Evolutionary conservation across 2,797 vertebrate genomes (phyloP).

Genomic region (Anas georgica): DNA sequence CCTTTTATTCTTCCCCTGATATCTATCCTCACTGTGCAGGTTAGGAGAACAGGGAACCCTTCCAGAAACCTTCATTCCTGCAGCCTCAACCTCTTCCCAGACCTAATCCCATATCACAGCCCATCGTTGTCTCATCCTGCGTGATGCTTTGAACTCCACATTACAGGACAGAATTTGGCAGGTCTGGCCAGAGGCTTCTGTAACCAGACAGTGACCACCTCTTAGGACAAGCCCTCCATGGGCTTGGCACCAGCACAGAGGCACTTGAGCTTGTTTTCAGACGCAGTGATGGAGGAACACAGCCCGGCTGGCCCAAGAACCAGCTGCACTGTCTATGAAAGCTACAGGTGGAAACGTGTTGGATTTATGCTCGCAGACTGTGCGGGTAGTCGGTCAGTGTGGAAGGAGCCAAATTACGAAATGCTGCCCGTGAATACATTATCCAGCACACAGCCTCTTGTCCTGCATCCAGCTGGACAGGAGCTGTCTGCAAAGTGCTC

Average conservation of each 20-base stretch:
- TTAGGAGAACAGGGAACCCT: neutral
- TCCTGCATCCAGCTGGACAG: neutral
- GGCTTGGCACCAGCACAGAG: neutral
- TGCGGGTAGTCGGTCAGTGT: neutral
- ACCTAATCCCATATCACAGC: neutral
- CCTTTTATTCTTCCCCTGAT: neutral
- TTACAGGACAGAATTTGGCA: neutral
- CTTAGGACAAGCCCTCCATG: neutral
- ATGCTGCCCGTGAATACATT: rapidly evolving
- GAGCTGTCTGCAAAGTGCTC: neutral
- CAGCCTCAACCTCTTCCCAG: neutral
- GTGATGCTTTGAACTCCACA: rapidly evolving
- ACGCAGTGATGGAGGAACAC: rapidly evolving
- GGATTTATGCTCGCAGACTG: neutral
- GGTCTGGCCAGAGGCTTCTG: neutral
- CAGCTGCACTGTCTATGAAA: neutral
- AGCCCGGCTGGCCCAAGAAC: neutral
- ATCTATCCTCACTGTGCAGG: neutral
- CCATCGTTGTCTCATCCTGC: rapidly evolving
- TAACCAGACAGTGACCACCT: neutral
- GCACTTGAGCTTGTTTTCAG: neutral
- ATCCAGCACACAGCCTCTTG: neutral
- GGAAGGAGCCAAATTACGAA: neutral
- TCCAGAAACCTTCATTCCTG: neutral
- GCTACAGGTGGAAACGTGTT: neutral